Conservation (phyloP, 2,113 vertebrate species). For the Condylura cristata region DNA sequence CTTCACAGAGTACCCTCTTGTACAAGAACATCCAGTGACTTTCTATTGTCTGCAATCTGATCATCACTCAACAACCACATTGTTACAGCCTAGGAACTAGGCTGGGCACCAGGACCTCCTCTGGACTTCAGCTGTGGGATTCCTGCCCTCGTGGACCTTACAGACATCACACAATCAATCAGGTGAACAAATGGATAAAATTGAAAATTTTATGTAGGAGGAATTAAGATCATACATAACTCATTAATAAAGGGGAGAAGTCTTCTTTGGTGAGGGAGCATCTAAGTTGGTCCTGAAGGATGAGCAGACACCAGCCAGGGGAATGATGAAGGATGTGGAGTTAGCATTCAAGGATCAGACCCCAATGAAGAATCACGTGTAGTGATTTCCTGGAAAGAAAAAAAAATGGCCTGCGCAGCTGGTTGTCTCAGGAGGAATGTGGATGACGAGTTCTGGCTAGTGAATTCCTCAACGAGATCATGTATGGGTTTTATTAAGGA, state of each 20-base stretch:
- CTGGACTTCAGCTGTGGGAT: background rate
- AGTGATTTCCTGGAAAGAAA: background rate
- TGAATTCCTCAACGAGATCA: background rate
- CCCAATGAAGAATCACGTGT: background rate
- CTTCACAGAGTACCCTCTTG: background rate
- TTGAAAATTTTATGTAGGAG: background rate
- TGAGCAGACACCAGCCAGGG: background rate
- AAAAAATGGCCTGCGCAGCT: background rate
- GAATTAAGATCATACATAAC: background rate
- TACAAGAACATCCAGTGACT: background rate
- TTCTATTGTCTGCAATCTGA: background rate
- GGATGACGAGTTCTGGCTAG: background rate
- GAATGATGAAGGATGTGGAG: background rate
- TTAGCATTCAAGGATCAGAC: background rate
- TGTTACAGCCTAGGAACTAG: background rate
- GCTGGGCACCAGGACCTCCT: background rate
- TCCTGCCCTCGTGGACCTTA: background rate
- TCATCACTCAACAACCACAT: background rate
- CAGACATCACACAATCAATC: background rate
- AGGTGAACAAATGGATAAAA: background rate
- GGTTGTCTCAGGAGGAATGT: background rate
- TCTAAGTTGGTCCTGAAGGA: background rate
- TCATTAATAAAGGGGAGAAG: background rate
- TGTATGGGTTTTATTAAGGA: background rate
- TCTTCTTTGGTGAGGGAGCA: background rate